These are phyloP conservation scores for Mimas tiliae DNA, from an alignment of 2,888 invertebrate species.

Conservation along the genomic window DNA sequence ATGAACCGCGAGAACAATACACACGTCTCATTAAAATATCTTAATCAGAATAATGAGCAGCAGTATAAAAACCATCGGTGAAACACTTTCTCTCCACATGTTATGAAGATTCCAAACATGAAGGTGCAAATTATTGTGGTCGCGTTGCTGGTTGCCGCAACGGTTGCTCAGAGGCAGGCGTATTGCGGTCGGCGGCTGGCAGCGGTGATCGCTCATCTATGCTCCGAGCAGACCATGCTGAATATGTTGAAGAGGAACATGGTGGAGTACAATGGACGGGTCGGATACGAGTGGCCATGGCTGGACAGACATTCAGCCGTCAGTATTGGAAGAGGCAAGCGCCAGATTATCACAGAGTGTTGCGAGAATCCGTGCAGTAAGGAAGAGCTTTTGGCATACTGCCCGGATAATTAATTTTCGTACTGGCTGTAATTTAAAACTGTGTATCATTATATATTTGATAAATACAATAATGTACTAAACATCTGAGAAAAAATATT, in stretches of 20 bases:
- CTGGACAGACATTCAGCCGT: slow-evolving; percentile 39
- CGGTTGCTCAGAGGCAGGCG: slow-evolving; percentile 19
- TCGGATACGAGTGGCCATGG: slow-evolving; percentile 36
- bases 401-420: slow-evolving; percentile 32
- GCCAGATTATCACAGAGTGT: slow-evolving; percentile 50
- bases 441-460: neutral
- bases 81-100: slow-evolving; percentile 1
- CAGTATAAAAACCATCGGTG: slow-evolving; percentile 39
- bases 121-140: slow-evolving; percentile 33
- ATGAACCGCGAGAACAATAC: slow-evolving; percentile 31
- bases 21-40: slow-evolving; percentile 37
- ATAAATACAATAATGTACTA: neutral
- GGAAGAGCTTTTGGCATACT: slow-evolving; percentile 48
- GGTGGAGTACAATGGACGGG: neutral
- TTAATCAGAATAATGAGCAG: slow-evolving; percentile 39
- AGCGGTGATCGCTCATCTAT: slow-evolving; percentile 31
- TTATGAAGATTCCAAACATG: slow-evolving; percentile 20
- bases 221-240: slow-evolving; percentile 30
- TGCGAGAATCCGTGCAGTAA: slow-evolving; percentile 51
- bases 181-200: slow-evolving; percentile 46
- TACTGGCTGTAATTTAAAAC: too few species aligned
- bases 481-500: neutral
- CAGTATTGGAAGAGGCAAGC: slow-evolving; percentile 43
- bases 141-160: slow-evolving; percentile 17
- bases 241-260: slow-evolving; percentile 24